A percentile compares a stretch with the other conserved stretches of the same genome.
phyloP scores from a whole-genome alignment of 1,140 invertebrate genomes.

The Rhynchophorus ferrugineus region DNA sequence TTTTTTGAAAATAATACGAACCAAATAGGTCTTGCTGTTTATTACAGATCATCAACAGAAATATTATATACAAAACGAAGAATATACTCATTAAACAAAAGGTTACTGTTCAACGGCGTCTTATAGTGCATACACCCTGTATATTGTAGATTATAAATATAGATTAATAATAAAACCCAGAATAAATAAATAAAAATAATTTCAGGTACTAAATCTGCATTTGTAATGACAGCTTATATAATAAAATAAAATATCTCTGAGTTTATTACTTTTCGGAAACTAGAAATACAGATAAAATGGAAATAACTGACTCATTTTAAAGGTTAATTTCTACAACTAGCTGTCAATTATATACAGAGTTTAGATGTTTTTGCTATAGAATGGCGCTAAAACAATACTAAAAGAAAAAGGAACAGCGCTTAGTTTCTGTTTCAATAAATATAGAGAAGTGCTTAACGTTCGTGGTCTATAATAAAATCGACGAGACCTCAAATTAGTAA shows the following conservation, averaged over 20 bases:
- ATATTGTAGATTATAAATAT: slow-evolving; percentile 11
- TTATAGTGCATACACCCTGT: slow-evolving; percentile 13
- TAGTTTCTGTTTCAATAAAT: slow-evolving; percentile 15
- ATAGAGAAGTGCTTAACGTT: slow-evolving; percentile 10
- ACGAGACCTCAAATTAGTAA: slow-evolving; percentile 11
- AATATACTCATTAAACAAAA: background rate
- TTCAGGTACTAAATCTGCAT: too few relatives aligned
- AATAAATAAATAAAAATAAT: background rate
- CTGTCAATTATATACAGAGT: too few relatives aligned
- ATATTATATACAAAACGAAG: background rate
- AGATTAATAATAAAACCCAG: slow-evolving; percentile 5
- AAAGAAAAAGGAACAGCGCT: background rate
- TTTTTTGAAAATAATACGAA: too few relatives aligned
- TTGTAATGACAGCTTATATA: too few relatives aligned
- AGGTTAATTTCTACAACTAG: too few relatives aligned
- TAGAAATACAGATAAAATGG: too few relatives aligned
- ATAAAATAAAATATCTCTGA: too few relatives aligned
- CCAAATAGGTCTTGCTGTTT: slow-evolving; percentile 3
- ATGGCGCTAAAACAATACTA: too few relatives aligned
- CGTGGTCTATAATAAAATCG: slow-evolving; percentile 12
- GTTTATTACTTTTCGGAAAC: too few relatives aligned
- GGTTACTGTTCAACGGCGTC: background rate
- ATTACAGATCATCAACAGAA: slow-evolving; percentile 7
- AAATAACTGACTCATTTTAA: too few relatives aligned
- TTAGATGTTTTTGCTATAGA: too few relatives aligned